Conservation (phyloP, 2,113 vertebrate genomes). For the Microcebus ravelobensis region DNA sequence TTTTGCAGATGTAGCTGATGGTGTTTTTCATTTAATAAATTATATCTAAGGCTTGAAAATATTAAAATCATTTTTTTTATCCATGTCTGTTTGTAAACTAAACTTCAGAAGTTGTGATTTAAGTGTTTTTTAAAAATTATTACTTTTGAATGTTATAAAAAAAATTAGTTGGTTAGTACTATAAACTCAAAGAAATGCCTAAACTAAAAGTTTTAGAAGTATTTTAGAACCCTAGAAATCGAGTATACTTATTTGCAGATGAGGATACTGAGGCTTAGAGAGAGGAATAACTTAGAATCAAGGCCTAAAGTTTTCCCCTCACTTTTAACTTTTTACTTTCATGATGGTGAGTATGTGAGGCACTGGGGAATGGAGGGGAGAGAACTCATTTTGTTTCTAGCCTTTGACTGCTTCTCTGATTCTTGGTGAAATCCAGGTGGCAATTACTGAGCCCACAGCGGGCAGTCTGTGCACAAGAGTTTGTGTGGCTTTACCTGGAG, state of each 20-base stretch:
- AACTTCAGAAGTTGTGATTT: not conserved
- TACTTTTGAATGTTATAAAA: not conserved
- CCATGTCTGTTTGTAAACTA: not conserved
- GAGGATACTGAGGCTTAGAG: not conserved
- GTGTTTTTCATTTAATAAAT: conserved; percentile 31
- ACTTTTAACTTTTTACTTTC: not conserved
- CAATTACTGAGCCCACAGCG: not conserved
- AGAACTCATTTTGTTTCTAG: not conserved
- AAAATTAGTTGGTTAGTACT: not conserved
- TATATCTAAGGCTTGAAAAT: not conserved
- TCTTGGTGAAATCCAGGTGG: not conserved
- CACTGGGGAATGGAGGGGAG: not conserved
- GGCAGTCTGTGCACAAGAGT: not conserved
- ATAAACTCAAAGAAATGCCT: not conserved
- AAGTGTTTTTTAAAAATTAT: not conserved
- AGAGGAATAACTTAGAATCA: not conserved
- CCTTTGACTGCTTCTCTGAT: not conserved
- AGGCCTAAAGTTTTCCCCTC: not conserved
- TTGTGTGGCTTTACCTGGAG: not conserved
- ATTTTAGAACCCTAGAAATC: not conserved
- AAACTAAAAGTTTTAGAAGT: not conserved
- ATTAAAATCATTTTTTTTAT: conserved; percentile 41
- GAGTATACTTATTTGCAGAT: not conserved
- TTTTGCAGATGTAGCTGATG: not conserved
- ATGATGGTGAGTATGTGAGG: not conserved